phyloP scores from a whole-genome alignment of 2,113 vertebrate genomes.

The Talpa occidentalis region DNA sequence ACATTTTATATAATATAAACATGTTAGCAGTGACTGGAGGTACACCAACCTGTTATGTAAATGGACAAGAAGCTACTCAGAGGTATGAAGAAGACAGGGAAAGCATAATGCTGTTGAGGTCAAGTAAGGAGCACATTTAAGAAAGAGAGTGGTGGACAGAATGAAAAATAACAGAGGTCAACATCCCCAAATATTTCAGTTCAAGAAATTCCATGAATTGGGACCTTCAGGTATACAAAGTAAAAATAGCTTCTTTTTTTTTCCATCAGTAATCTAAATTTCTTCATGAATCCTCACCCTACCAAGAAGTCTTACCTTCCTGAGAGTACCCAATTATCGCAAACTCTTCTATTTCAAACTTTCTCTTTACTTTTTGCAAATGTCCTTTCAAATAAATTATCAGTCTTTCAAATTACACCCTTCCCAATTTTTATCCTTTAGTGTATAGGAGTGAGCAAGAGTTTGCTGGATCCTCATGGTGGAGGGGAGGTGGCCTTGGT shows the following conservation, averaged over 20 bases:
- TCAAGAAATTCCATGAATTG: background rate
- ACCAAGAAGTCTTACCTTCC: no score
- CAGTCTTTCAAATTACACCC: background rate
- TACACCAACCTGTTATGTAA: background rate
- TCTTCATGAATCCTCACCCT: background rate
- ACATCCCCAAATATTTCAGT: no score
- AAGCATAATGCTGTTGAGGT: background rate
- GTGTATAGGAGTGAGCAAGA: background rate
- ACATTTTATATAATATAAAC: background rate
- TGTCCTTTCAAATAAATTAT: background rate
- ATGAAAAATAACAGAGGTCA: background rate
- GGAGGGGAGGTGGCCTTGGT: fast-evolving
- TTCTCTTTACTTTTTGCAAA: background rate
- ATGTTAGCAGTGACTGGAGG: background rate
- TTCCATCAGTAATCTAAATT: background rate
- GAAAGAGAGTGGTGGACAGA: background rate
- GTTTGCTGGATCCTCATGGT: no score
- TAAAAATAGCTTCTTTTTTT: background rate
- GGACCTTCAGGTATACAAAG: background rate
- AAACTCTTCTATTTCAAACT: background rate
- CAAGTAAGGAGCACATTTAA: background rate
- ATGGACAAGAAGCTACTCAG: background rate
- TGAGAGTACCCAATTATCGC: background rate
- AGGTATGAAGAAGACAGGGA: background rate
- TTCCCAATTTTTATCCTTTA: background rate